phyloP scores from a whole-genome alignment of 1,140 invertebrate species.

The Ooceraea biroi region DNA sequence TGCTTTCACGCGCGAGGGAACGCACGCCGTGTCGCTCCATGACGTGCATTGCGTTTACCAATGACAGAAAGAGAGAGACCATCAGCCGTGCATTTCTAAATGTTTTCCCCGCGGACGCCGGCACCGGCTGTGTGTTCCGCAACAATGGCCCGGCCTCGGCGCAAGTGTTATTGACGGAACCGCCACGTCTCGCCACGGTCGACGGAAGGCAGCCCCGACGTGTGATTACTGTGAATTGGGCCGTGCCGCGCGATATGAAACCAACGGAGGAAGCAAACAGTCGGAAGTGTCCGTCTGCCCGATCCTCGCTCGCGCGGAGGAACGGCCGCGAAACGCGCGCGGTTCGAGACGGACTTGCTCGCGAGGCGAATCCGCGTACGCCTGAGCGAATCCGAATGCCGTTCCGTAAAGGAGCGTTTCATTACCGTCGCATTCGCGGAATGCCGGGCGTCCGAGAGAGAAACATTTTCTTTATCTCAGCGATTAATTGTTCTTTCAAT shows the following conservation, averaged over 20 bases:
- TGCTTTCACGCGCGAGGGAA: slow-evolving; percentile 33
- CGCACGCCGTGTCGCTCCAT: neutral
- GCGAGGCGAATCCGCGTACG: no score
- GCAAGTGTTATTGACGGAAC: slow-evolving; percentile 55
- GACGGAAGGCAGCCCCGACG: slow-evolving; percentile 48
- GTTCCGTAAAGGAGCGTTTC: no score
- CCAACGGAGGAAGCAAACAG: slow-evolving; percentile 42
- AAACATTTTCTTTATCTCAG: no score
- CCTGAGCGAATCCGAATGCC: no score
- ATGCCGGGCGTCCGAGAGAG: no score
- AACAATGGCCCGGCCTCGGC: slow-evolving; percentile 52
- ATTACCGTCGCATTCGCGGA: no score
- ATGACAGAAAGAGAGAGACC: neutral
- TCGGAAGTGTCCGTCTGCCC: slow-evolving; percentile 17
- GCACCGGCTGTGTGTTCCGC: slow-evolving; percentile 58
- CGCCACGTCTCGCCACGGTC: slow-evolving; percentile 35
- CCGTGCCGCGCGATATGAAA: slow-evolving; percentile 45
- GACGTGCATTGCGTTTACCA: neutral
- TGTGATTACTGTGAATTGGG: slow-evolving; percentile 60
- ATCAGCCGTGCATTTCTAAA: slow-evolving; percentile 47
- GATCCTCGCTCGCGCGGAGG: slow-evolving; percentile 20
- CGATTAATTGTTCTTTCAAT: no score
- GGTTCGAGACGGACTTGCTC: no score
- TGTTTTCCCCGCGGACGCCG: slow-evolving; percentile 53
- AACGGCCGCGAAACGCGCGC: neutral